Base-by-base conservation (phyloP, 2,888 invertebrate genomes). In the Scaptomyza flava region DNA sequence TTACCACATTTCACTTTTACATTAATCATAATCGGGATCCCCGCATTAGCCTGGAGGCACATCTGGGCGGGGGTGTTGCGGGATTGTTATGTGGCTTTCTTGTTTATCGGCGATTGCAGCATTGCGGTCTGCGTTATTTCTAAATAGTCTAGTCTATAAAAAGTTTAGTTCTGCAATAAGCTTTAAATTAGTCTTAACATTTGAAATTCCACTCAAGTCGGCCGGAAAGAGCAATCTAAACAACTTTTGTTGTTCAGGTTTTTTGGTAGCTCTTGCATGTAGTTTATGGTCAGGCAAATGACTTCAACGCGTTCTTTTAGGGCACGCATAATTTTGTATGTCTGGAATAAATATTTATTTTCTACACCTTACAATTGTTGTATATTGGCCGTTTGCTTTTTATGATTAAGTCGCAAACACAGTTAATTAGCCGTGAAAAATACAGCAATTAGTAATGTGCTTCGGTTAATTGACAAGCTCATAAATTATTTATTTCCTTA, bases 21-120 rank as follows among this genome's bases (percentile, higher is more conserved):
- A 81, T 90, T 43, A 91, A 91, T 67, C 90, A 91, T 42, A 92
- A 93, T 86, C 72, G 59, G n/a, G 82, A 89, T 76, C 93, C 93
- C 12, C 91, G 92, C 36, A 93, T 96, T 67, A 95, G 96, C 42
- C 94, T 96, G 94, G 94, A 95, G 1, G 95, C 96, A 6, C 96
- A 96, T 87, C 92, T 93, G 14, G 93, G 95, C 6, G 96, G 96
- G 5, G 96, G 95, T 3, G 89, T 94, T 1, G 93, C 94, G 1
- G 96, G 96, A 0, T 92, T 95, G 6, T 83, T 89, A 11, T 59
- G 79, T 52, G 90, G 91, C 5, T 82, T 87, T 50, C 20, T 88
- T 12, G 52, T 76, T 0, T 87, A 75, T 62, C 64, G 64, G 6
- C 61, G 72, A 9, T 31, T 59, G 6, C 42, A 60, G 6, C 50